Evolutionary conservation across 2,113 vertebrate species (phyloP).

Genomic region (Hydrochoerus hydrochaeris): DNA sequence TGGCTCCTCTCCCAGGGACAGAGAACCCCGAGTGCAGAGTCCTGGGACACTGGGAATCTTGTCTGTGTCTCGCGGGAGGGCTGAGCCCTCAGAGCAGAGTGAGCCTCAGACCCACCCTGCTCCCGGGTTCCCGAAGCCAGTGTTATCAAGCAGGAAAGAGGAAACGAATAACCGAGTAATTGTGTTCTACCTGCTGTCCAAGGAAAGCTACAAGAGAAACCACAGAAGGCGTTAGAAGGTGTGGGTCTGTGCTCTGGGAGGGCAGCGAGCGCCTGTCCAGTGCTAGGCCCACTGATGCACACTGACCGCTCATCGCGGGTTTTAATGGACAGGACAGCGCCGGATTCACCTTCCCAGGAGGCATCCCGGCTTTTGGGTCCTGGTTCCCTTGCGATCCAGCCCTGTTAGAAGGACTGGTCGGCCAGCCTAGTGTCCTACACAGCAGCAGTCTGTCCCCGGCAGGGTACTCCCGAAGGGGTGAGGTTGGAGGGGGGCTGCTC

Average conservation of each 20-base stretch:
- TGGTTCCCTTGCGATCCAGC: rapidly evolving
- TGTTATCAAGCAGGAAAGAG: neutral
- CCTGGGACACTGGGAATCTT: neutral
- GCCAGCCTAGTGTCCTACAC: too few relatives aligned
- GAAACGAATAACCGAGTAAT: neutral
- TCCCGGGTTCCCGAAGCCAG: neutral
- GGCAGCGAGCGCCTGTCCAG: neutral
- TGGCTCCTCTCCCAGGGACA: neutral
- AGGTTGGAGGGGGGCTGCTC: neutral
- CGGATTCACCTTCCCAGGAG: neutral
- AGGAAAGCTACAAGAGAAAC: slow-evolving; percentile 64
- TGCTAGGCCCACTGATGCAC: neutral
- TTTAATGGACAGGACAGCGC: neutral
- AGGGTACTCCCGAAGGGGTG: neutral
- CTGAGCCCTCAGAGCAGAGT: neutral
- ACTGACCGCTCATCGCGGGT: neutral
- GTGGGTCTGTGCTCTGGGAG: neutral
- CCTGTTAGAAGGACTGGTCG: too few relatives aligned
- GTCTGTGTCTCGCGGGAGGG: too few relatives aligned
- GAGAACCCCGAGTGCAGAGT: rapidly evolving
- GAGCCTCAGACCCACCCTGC: neutral
- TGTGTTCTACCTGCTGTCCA: slow-evolving; percentile 66
- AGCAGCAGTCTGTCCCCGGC: too few relatives aligned
- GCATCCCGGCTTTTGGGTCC: neutral
- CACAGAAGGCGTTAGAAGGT: neutral